Percentiles rank a stretch among this genome's conserved stretches.
Conservation (phyloP, 2,113 vertebrate species). For the Rynchops niger region DNA sequence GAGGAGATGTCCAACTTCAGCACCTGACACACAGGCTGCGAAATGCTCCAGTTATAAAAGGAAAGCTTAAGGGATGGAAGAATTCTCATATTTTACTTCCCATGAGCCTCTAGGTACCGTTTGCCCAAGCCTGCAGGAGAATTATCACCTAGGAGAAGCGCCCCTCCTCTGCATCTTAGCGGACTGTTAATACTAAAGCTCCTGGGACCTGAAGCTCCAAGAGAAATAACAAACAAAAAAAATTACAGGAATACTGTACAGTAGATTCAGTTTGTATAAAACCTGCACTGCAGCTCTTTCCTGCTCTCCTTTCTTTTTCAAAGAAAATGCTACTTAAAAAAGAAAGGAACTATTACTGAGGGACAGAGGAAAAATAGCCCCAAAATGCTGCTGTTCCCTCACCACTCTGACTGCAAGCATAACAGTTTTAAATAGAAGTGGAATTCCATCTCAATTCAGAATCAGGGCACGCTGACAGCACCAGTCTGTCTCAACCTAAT, state of each 20-base stretch:
- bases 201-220: neutral
- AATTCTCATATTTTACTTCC: neutral
- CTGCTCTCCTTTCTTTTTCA: neutral
- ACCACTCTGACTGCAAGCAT: neutral
- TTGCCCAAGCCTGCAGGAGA: neutral
- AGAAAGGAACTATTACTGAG: neutral
- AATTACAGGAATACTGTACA: neutral
- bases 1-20: neutral
- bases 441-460: neutral
- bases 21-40: neutral
- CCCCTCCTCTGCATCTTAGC: neutral
- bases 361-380: neutral
- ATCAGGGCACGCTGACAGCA: neutral
- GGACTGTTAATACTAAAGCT: neutral
- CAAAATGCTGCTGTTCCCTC: neutral
- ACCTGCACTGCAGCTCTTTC: constrained; percentile 1
- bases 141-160: neutral
- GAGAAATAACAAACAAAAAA: neutral
- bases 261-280: neutral
- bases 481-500: neutral
- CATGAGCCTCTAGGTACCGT: neutral
- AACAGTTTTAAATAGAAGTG: neutral
- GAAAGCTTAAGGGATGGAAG: neutral
- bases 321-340: neutral
- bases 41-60: neutral